These are phyloP conservation scores for Aleiodes testaceus DNA, from an alignment of 2,888 invertebrate species.

Conservation along the genomic window DNA sequence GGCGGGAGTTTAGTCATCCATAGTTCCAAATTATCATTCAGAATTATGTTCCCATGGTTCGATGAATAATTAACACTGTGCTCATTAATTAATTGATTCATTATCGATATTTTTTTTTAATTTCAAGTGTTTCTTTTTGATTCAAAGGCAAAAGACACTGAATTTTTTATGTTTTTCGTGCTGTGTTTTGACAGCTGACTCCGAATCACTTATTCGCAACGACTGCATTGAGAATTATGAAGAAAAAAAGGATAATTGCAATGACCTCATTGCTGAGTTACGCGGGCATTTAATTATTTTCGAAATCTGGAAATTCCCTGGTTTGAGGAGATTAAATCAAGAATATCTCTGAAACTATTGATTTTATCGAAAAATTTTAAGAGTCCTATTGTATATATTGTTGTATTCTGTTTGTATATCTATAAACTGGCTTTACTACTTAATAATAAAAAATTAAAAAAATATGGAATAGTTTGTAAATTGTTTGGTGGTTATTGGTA, in stretches of 20 bases:
- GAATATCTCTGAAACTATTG: no score
- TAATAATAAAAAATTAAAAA: no score
- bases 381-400: no score
- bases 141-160: not conserved
- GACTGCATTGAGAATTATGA: not conserved
- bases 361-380: no score
- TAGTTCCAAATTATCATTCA: conserved; percentile 75
- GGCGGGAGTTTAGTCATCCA: conserved; percentile 83
- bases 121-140: not conserved
- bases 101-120: not conserved
- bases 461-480: no score
- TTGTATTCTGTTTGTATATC: no score
- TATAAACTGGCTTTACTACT: no score
- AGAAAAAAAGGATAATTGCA: not conserved
- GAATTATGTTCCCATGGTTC: conserved; percentile 35
- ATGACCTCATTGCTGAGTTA: not conserved
- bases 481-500: no score
- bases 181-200: not conserved
- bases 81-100: not conserved
- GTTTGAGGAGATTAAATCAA: no score
- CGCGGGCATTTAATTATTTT: not conserved
- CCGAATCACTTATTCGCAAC: not conserved
- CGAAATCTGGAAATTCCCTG: no score
- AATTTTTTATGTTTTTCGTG: no score
- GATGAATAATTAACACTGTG: not conserved